Evolutionary conservation across 2,113 vertebrate species (phyloP), one percentile per base, ranked within the genome.

Genomic region (Charina bottae): DNA sequence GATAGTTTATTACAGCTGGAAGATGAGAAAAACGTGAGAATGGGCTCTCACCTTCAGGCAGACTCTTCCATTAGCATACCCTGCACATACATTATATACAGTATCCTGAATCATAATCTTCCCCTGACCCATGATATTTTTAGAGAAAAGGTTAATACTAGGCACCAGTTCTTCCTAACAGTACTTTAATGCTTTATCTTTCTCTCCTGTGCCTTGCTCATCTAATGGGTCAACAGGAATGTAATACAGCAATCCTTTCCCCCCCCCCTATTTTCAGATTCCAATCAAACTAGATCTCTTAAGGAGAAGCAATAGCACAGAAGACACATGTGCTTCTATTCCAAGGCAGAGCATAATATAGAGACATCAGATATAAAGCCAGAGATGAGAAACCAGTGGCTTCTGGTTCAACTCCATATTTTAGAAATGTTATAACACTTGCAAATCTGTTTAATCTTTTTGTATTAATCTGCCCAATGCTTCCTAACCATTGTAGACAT

Each of bases 401-500:
- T 86, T 49, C 15, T 46, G 64, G 17, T 42, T 88, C 49, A 88
- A 53, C 26, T 68, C 17, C 64, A 53, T 15, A 53, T 91, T 83
- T 83, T 26, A 92, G 42, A 83, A 28, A 83, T 64, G 15, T 33
- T 78, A 21, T 78, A 78, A 78, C 33, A 42, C 72, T 78, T 78
- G 72, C 17, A 78, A 42, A 78, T 1, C 72, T 7, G 37, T 87
- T 92, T 68, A 11, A 83, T 93, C 17, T 68, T 89, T 68, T 89
- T 91, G 54, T 1, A 83, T 89, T 93, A 62, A 46, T 21, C 21
- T 93, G 85, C 88, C 58, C 26, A 59, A 60, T 19, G 1, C 19
- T 88, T 92, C 33, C 37, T 78, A 28, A 55, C 68, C 78, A 87
- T 84, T 86, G 88, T 91, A 91, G 33, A 88, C 11, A 83, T 68